Conservation (phyloP, 2,888 invertebrate species). For the Drosophila pseudotakahashii region DNA sequence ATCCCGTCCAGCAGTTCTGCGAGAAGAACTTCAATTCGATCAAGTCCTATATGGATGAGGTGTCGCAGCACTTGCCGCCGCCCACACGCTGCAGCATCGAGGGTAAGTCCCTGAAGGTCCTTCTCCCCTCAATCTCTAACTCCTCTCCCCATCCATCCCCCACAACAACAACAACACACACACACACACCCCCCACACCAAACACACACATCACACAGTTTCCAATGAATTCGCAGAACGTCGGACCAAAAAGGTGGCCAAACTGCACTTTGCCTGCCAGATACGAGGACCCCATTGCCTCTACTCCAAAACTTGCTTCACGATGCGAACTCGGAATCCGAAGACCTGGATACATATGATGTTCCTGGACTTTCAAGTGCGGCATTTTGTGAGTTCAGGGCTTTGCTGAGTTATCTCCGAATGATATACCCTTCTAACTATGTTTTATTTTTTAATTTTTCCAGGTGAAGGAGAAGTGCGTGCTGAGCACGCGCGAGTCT, state of each 20-base stretch:
- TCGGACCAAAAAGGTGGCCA: conserved; percentile 93
- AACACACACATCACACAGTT: conserved; percentile 70
- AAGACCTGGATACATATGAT: conserved; percentile 97
- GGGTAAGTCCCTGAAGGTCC: conserved; percentile 86
- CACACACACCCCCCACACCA: conserved; percentile 17
- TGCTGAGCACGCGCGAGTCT: conserved; percentile 91
- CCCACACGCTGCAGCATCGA: conserved; percentile 97
- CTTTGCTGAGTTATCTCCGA: too few species aligned
- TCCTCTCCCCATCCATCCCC: conserved; percentile 4
- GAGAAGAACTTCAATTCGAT: conserved; percentile 97
- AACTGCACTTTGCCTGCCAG: conserved; percentile 95
- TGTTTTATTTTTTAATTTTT: too few species aligned
- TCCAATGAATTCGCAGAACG: conserved; percentile 86
- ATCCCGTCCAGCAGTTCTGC: conserved; percentile 97
- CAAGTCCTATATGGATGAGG: conserved; percentile 94
- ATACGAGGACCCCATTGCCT: conserved; percentile 93
- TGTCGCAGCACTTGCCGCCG: conserved; percentile 93
- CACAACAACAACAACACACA: conserved; percentile 15
- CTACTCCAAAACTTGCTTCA: conserved; percentile 91
- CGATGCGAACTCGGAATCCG: conserved; percentile 91
- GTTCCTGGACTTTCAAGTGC: conserved; percentile 95
- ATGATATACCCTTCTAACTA: too few species aligned
- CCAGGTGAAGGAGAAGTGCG: conserved; percentile 89
- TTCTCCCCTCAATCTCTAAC: conserved; percentile 16
- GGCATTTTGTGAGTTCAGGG: conserved; percentile 80